These are phyloP conservation scores for Xiphorhynchus erythropygius DNA, from an alignment of 2,797 vertebrate species.

Conservation along the genomic window DNA sequence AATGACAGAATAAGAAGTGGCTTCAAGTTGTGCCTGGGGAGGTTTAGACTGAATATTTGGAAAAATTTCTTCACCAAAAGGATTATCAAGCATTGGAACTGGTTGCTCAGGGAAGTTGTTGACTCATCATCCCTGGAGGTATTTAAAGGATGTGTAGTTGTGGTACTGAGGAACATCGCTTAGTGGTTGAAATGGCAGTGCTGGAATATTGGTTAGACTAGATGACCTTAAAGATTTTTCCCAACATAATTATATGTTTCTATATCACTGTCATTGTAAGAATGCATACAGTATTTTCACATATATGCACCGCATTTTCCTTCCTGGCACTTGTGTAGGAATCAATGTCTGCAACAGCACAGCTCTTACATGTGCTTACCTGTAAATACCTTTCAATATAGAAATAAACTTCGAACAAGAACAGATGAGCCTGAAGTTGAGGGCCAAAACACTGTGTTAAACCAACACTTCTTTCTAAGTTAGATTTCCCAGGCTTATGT, in stretches of 20 bases:
- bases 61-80: neutral
- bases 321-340: neutral
- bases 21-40: neutral
- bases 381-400: neutral
- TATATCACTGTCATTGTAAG: neutral
- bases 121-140: neutral
- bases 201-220: neutral
- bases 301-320: neutral
- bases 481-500: neutral
- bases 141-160: neutral
- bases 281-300: neutral
- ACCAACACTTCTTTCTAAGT: neutral
- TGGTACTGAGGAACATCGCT: neutral
- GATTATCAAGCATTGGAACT: neutral
- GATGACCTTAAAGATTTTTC: neutral
- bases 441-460: neutral
- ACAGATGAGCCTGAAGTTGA: neutral
- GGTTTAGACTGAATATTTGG: neutral
- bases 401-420: neutral
- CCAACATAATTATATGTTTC: neutral
- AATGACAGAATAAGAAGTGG: fast-evolving
- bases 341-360: neutral
- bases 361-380: neutral
- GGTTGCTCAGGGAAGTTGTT: neutral
- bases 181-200: neutral